phyloP scores from a whole-genome alignment of 2,113 vertebrate species.

The Axis porcinus region DNA sequence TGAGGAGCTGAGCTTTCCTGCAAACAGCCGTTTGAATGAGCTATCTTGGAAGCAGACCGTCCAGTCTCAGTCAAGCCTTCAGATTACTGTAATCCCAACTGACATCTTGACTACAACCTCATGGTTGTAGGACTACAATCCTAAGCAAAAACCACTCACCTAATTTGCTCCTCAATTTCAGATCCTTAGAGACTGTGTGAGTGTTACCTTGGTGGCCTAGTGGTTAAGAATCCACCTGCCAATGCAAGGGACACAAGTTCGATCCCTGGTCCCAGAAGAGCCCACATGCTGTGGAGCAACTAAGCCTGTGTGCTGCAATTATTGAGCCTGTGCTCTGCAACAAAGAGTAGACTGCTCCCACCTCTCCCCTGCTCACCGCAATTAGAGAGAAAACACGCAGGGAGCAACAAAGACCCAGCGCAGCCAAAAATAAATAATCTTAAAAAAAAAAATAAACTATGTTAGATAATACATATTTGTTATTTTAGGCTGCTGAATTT shows the following conservation, averaged over 20 bases:
- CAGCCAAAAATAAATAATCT: not conserved
- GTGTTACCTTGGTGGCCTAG: not conserved
- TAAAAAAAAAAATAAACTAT: not conserved
- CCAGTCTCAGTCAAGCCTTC: not conserved
- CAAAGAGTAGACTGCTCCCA: not conserved
- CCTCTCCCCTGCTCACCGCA: not conserved
- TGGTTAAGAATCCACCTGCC: not conserved
- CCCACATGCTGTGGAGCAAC: not conserved
- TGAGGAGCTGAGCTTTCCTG: not conserved
- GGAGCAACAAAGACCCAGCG: not conserved
- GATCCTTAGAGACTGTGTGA: not conserved
- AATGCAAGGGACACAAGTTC: not conserved
- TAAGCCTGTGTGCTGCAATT: not conserved
- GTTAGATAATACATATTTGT: not conserved
- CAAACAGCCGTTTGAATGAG: not conserved
- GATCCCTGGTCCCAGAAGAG: not conserved
- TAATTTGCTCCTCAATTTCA: not conserved
- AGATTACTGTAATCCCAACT: not conserved
- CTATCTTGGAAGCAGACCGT: not conserved
- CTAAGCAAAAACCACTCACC: not conserved
- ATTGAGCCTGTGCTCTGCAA: not conserved
- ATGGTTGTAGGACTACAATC: not conserved
- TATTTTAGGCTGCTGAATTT: not conserved
- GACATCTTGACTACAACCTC: not conserved
- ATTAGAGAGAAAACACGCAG: not conserved